Percentiles rank a stretch among this genome's conserved stretches.
phyloP scores from a whole-genome alignment of 2,797 vertebrate species.

The Peromyscus melanophrys region DNA sequence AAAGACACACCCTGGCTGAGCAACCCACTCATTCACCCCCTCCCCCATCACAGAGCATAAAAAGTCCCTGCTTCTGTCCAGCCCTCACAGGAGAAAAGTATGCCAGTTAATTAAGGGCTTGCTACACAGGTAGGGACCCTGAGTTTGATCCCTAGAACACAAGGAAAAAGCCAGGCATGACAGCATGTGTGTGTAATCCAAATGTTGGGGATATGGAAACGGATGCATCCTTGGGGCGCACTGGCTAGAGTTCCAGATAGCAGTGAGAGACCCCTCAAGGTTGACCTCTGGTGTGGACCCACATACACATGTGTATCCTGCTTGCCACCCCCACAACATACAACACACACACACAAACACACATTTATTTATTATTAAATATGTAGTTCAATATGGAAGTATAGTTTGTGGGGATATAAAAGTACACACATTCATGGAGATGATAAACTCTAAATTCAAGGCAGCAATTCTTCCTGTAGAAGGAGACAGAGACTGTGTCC shows the following conservation, averaged over 20 bases:
- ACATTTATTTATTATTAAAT: not conserved
- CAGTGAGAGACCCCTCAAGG: not conserved
- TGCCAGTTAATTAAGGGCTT: not conserved
- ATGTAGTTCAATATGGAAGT: constrained; percentile 23
- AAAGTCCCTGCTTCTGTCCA: constrained; percentile 8
- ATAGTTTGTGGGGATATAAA: not conserved
- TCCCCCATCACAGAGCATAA: not conserved
- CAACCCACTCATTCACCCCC: not conserved
- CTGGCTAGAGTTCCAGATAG: not conserved
- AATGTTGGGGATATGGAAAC: not conserved
- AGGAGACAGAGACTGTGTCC: not conserved
- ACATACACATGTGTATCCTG: not conserved
- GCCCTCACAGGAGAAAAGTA: not conserved
- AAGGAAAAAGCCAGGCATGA: not conserved
- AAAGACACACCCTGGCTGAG: not conserved
- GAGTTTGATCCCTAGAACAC: not conserved
- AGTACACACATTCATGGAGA: not conserved
- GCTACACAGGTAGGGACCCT: not conserved
- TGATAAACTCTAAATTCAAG: constrained; percentile 1
- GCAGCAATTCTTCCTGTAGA: not conserved
- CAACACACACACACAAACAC: not conserved
- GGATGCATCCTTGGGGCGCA: not conserved
- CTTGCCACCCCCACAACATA: not conserved
- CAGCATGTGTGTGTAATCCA: not conserved
- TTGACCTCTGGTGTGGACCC: not conserved